Evolutionary conservation across 2,113 vertebrate genomes (phyloP).

Genomic region (Nothoprocta pentlandii): DNA sequence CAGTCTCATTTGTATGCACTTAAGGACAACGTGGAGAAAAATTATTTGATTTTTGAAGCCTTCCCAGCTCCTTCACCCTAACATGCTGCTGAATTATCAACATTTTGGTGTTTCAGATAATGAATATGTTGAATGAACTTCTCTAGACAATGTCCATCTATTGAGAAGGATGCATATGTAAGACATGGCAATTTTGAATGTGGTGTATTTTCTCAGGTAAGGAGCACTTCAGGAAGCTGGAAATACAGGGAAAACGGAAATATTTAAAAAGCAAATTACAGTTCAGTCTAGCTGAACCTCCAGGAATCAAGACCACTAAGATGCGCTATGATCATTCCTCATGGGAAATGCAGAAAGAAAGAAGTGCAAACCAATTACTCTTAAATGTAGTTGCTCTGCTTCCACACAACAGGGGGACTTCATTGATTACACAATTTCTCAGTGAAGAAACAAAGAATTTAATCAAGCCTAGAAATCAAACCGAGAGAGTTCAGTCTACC

Average conservation of each 20-base stretch:
- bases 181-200: neutral
- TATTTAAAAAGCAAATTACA: neutral
- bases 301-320: neutral
- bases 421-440: neutral
- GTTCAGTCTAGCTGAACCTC: neutral
- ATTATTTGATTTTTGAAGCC: neutral
- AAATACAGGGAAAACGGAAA: neutral
- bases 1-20: neutral
- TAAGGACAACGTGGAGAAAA: neutral
- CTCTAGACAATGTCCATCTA: neutral
- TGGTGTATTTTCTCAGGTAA: neutral
- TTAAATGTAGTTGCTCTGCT: fast-evolving
- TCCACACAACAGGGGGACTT: neutral
- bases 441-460: neutral
- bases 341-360: neutral
- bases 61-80: neutral
- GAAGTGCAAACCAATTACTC: neutral
- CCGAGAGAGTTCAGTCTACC: neutral
- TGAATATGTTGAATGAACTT: neutral
- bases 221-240: neutral
- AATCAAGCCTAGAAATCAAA: neutral
- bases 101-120: no score
- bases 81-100: neutral
- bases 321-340: neutral
- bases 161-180: neutral